A percentile compares a stretch with the other conserved stretches of the same genome.
Conservation (phyloP, 2,113 vertebrate species). For the Miniopterus natalensis region DNA sequence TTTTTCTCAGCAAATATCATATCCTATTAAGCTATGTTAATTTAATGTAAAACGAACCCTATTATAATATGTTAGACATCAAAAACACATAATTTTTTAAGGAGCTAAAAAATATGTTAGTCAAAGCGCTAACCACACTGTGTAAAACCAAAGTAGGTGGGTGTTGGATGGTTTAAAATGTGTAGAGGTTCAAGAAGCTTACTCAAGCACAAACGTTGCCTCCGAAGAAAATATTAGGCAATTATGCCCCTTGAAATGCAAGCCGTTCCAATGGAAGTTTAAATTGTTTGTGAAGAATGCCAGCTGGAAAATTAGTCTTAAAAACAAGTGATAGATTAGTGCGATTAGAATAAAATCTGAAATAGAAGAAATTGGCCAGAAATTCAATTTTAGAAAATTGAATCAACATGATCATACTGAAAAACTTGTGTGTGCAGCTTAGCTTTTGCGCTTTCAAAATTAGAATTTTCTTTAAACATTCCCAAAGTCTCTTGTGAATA, state of each 20-base stretch:
- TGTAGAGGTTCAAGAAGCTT: conserved; percentile 47
- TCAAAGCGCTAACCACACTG: conserved; percentile 45
- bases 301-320: conserved; percentile 57
- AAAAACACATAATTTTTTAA: conserved; percentile 58
- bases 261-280: neutral
- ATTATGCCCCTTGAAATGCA: conserved; percentile 35
- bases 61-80: conserved; percentile 55
- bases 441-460: conserved; percentile 33
- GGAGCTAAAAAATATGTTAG: conserved; percentile 67
- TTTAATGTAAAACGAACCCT: conserved; percentile 69
- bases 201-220: conserved; percentile 53
- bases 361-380: conserved; percentile 27
- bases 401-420: neutral
- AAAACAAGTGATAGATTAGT: conserved; percentile 42
- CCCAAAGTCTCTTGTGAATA: conserved; percentile 5
- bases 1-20: neutral
- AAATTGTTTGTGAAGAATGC: conserved; percentile 37
- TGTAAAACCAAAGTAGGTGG: conserved; percentile 58
- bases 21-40: conserved; percentile 56
- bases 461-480: conserved; percentile 47
- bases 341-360: conserved; percentile 52
- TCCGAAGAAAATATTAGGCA: conserved; percentile 65
- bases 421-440: neutral
- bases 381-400: conserved; percentile 5
- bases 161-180: conserved; percentile 21